These are phyloP conservation scores for Schizopygopsis pylzovi DNA, from an alignment of 2,797 vertebrate genomes.

Conservation along the genomic window DNA sequence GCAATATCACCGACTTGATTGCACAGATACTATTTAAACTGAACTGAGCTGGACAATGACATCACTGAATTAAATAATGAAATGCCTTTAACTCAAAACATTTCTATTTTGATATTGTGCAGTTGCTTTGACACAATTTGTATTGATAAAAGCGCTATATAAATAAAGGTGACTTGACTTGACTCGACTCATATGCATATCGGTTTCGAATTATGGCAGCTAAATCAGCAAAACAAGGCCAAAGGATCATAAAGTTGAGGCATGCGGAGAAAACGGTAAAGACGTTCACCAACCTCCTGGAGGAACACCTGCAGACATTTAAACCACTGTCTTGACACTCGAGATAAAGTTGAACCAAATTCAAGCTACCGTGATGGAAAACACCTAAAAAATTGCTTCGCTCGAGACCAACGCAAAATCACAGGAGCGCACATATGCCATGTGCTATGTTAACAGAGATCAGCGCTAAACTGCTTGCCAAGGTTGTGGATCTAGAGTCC, in stretches of 20 bases:
- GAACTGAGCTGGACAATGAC: too few relatives aligned
- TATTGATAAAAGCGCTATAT: too few relatives aligned
- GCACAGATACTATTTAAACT: too few relatives aligned
- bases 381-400: not conserved
- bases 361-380: not conserved
- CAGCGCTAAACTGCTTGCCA: not conserved
- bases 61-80: too few relatives aligned
- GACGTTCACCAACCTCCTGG: not conserved
- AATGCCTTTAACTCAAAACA: too few relatives aligned
- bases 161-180: too few relatives aligned
- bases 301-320: not conserved
- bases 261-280: not conserved
- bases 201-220: not conserved
- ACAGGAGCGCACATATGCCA: not conserved
- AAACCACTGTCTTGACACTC: not conserved
- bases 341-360: not conserved
- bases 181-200: not conserved
- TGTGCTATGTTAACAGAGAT: not conserved
- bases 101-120: too few relatives aligned
- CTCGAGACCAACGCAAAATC: not conserved
- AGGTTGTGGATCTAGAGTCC: slow-evolving; percentile 13
- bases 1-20: too few relatives aligned
- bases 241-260: not conserved
- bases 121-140: too few relatives aligned
- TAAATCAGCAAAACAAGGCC: not conserved